Base-by-base conservation (phyloP, 1,140 invertebrate genomes). In the Triops longicaudatus region DNA sequence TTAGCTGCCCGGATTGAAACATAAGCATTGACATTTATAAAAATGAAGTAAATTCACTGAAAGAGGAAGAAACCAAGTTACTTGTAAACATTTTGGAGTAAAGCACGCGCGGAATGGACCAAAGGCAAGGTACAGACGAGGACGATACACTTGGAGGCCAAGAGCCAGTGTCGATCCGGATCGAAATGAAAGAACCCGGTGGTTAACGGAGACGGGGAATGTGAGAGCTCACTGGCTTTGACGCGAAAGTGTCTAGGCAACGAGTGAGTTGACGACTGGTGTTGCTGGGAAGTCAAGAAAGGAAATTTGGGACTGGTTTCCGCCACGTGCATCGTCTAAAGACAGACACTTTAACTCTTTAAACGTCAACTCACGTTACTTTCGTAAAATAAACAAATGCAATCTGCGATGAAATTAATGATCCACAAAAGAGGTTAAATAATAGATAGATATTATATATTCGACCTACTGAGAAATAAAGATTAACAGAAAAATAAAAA, bases 71-170 rank as follows among this genome's bases (percentile, higher is more conserved):
- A 22, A n/a, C 43, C 26, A 31, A 28, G 26, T 7, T 77, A 93
- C 91, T 91, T 91, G 84, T 95, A 94, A 78, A 96, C 87, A 87
- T 93, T 93, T 81, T 89, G 89, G 81, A 98, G 89, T 86, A 98
- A 95, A 82, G 90, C 89, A 82, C 91, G 89, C 73, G 92, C 90
- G 77, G 94, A 91, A 82, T 91, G 89, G 42, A 98, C 91, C 86
- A 95, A 95, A 42, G 96, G 93, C 79, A 94, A 88, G 83, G 94
- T 93, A 83, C 93, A 93, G 78, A 98, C 91, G 42, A 98, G 88
- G 77, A 91, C 91, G 83, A 99, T 95, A 86, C 92, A 94, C 88
- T 98, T 99, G 79, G 93, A 93, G 80, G 97, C 96, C 87, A 92
- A 94, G 79, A 98, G 87, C 85, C 92, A 93, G 86, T 98, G 96